Conservation (phyloP, 2,797 vertebrate species). For the Mastacembelus armatus region DNA sequence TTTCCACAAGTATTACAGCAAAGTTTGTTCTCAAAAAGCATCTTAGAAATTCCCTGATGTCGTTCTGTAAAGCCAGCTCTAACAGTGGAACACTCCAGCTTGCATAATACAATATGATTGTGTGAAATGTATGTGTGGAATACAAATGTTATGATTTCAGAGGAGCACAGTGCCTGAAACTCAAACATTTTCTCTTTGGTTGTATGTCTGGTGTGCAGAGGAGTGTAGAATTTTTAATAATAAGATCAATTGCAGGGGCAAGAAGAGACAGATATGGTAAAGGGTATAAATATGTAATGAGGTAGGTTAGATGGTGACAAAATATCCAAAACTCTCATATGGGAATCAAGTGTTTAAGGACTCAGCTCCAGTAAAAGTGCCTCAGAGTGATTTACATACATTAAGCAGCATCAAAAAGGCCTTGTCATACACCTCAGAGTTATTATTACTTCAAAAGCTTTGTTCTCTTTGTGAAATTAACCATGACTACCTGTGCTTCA, state of each 20-base stretch:
- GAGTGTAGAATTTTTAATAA: constrained; percentile 2
- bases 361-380: constrained; percentile 46
- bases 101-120: constrained; percentile 39
- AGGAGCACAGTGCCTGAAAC: constrained; percentile 1
- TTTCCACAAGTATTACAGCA: background rate
- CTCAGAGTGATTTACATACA: constrained; percentile 64
- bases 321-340: constrained; percentile 40
- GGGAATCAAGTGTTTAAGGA: constrained; percentile 40
- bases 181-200: constrained; percentile 13
- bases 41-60: constrained; percentile 47
- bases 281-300: constrained; percentile 29
- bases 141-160: constrained; percentile 29
- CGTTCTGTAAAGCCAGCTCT: constrained; percentile 47
- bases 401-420: constrained; percentile 63
- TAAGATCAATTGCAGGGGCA: constrained; percentile 11
- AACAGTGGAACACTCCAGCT: constrained; percentile 30
- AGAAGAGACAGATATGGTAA: constrained; percentile 12
- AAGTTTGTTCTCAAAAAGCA: constrained; percentile 26
- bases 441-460: constrained; percentile 55
- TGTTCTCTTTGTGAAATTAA: constrained; percentile 47
- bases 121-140: constrained; percentile 8
- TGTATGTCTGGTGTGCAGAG: background rate
- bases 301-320: constrained; percentile 25
- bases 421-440: constrained; percentile 49
- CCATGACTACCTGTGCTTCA: constrained; percentile 11